Evolutionary conservation across 35 echinoderm and acorn worm species (phyloP), one percentile per base, ranked within the genome.

Genomic region (Strongylocentrotus purpuratus): DNA sequence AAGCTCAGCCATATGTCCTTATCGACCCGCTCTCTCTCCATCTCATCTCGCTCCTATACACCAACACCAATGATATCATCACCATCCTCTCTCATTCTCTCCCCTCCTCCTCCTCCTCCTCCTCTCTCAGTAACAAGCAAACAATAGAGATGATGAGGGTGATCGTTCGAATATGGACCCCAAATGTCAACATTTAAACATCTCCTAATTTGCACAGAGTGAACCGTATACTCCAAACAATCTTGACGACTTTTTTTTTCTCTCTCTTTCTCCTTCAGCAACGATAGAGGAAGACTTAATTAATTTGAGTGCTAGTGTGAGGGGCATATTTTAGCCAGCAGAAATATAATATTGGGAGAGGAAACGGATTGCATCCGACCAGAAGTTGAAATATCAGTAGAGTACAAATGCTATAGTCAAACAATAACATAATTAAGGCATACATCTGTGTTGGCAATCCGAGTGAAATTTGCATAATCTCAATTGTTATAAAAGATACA

Each of bases 141-240:
- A 89, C 87, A 89, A 33, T 89, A 46, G 87, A 46, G 87, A 33
- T 46, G 33, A 89, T 89, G 45, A 46, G 12, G 87, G 45, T 46
- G 87, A 89, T 89, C 87, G 18, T 46, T 89, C 13, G 87, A 89
- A 89, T 89, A 89, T 89, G 45, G 87, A 89, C 87, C 45, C 87
- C 32, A 89, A 93, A 93, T 93, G 91, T 93, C 91, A 93, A 93
- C 48, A 93, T 93, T 93, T 93, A 93, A 93, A 93, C 91, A 50
- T 93, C 91, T 93, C 91, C 91, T 93, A 47, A 93, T 93, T 93
- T 93, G 91, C 17, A 92, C 45, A 93, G 91, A 93, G 91, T 58
- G 87, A 89, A 89, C 46, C 22, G n/a, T 31, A 46, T 46, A 93
- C 48, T 59, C 46, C 87, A 89, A 89, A 93, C 46, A 93, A 48